Base-by-base conservation (phyloP, 2,113 vertebrate genomes). In the Lepisosteus oculatus region DNA sequence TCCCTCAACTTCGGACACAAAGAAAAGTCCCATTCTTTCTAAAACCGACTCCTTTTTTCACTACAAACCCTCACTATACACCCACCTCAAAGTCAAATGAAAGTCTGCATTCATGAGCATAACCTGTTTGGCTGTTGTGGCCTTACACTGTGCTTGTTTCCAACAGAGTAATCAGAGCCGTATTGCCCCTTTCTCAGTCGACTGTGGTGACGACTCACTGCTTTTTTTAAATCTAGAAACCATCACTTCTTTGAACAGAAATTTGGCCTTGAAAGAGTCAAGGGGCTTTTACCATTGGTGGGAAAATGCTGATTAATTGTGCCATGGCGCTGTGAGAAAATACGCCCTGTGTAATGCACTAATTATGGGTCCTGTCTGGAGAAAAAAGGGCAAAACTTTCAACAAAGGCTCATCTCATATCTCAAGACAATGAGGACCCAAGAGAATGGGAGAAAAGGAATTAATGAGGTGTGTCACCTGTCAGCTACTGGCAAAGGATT, bases 221-320 rank as follows among this genome's bases (percentile, higher is more conserved):
- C 61, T 74, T 70, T 68, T 51, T 62, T 69, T 69, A 69, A 69
- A 59, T 64, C 13, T 64, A 62, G 12, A 41, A 54, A 67, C 73
- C 62, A 42, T 57, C 54, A 51, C 55, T 70, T 70, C 68, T 70
- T 65, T 71, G 61, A 73, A 81, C 69, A 68, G 68, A 74, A 71
- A 72, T 72, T 84, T 80, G 84, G 84, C 86, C 88, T 74, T 84
- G 77, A 84, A 87, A 85, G 83, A 90, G 85, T 85, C 87, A 84
- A 88, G 82, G 81, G 73, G 86, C 83, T 87, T 76, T 77, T 85
- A 83, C 86, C 82, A 89, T 90, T 89, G 91, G 86, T 92, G 90
- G 91, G 91, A 93, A 93, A 91, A 84, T 88, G 86, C 88, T 91
- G 90, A 93, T 92, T 90, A 92, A 91, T 91, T 91, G 89, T 89